Conservation (phyloP, 2,888 invertebrate species). For the Drosophila buzzatii region DNA sequence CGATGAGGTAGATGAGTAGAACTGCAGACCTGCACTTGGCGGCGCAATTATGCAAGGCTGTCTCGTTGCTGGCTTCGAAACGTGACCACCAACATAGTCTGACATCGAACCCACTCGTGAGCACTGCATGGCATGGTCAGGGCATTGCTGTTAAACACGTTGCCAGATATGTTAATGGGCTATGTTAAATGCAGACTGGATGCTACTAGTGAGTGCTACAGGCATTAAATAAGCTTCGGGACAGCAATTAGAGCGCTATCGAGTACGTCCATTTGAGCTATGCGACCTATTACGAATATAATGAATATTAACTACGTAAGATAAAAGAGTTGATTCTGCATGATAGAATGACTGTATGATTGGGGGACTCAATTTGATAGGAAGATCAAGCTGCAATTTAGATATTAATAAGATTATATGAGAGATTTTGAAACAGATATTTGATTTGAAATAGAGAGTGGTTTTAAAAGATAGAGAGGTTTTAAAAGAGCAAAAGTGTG, state of each 20-base stretch:
- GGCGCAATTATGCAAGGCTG: slow-evolving; percentile 75
- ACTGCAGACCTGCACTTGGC: slow-evolving; percentile 67
- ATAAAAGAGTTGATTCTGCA: not conserved
- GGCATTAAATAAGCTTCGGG: slow-evolving; percentile 55
- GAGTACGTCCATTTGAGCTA: not conserved
- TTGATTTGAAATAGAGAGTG: not conserved
- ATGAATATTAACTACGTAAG: not conserved
- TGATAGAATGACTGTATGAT: not conserved
- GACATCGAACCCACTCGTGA: slow-evolving; percentile 20
- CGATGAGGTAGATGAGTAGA: slow-evolving; percentile 37
- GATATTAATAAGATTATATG: not conserved
- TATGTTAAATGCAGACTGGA: slow-evolving; percentile 76
- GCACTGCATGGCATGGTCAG: slow-evolving; percentile 20
- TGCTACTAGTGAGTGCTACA: slow-evolving; percentile 48
- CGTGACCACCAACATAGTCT: slow-evolving; percentile 74
- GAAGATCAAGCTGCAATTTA: not conserved
- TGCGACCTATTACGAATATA: not conserved
- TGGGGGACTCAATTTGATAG: not conserved
- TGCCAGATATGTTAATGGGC: slow-evolving; percentile 78
- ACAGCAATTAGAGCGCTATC: slow-evolving; percentile 42
- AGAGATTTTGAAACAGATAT: not conserved
- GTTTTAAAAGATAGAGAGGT: not conserved
- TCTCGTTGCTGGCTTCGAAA: slow-evolving; percentile 55
- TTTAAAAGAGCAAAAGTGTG: too few relatives aligned
- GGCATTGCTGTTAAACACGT: slow-evolving; percentile 53